Percentiles rank a stretch among this genome's conserved stretches.
Evolutionary conservation across 2,797 vertebrate genomes (phyloP).

Genomic region (Eremophila alpestris): DNA sequence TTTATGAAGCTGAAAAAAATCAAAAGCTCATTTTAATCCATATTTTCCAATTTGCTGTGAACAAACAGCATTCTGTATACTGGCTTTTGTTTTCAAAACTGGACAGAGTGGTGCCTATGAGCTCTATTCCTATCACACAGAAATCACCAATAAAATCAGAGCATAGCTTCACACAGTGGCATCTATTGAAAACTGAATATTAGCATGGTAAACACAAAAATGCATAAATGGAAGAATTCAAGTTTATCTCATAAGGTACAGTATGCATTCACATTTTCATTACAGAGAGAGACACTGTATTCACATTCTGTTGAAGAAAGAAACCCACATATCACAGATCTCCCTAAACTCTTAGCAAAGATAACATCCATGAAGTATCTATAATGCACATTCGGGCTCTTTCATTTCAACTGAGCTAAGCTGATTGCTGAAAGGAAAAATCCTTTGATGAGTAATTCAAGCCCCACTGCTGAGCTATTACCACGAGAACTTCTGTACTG

Average conservation of each 20-base stretch:
- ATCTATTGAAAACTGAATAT: constrained; percentile 18
- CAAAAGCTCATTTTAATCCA: background rate
- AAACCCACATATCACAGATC: background rate
- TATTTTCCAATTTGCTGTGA: constrained; percentile 26
- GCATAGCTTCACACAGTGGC: constrained; percentile 9
- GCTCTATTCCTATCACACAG: constrained; percentile 11
- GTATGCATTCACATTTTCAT: constrained; percentile 54
- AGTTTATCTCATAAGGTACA: constrained; percentile 48
- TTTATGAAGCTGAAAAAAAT: constrained; percentile 35
- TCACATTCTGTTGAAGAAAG: constrained; percentile 36
- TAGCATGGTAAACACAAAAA: constrained; percentile 26
- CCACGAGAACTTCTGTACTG: background rate
- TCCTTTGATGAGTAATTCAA: constrained; percentile 25
- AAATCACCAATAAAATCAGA: constrained; percentile 10
- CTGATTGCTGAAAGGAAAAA: background rate
- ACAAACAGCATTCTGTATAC: background rate
- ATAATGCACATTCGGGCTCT: background rate
- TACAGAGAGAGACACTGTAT: constrained; percentile 39
- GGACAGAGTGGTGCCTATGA: constrained; percentile 31
- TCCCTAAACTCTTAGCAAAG: background rate
- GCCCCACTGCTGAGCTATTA: background rate
- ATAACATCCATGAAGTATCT: background rate
- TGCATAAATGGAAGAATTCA: constrained; percentile 42
- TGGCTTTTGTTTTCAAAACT: constrained; percentile 33
- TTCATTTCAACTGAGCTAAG: background rate